Evolutionary conservation across 2,888 invertebrate genomes (phyloP).

Genomic region (Brenthis hecate): DNA sequence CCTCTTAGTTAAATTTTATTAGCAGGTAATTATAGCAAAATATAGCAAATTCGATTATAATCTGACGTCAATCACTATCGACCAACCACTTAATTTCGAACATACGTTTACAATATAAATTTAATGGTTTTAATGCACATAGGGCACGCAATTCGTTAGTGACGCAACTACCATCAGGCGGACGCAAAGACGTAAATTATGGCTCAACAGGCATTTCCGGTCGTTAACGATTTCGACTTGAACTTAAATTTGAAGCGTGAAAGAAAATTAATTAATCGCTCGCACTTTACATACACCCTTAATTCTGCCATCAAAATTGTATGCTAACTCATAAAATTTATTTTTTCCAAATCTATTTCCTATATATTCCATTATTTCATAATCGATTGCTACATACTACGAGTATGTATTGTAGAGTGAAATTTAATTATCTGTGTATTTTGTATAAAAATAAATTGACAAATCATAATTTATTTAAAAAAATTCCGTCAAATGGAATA

Average conservation of each 20-base stretch:
- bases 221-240: slow-evolving; percentile 72
- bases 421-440: too few relatives aligned
- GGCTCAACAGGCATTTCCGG: slow-evolving; percentile 78
- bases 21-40: slow-evolving; percentile 21
- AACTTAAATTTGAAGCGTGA: slow-evolving; percentile 74
- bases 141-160: slow-evolving; percentile 74
- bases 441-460: too few relatives aligned
- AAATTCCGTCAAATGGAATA: neutral
- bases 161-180: slow-evolving; percentile 69
- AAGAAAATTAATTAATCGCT: slow-evolving; percentile 76
- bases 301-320: neutral
- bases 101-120: slow-evolving; percentile 70
- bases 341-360: too few relatives aligned
- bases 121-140: slow-evolving; percentile 70
- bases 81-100: slow-evolving; percentile 77
- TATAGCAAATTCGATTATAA: slow-evolving; percentile 56
- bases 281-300: slow-evolving; percentile 13
- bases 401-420: too few relatives aligned
- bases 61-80: slow-evolving; percentile 68
- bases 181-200: slow-evolving; percentile 75
- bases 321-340: neutral
- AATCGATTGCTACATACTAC: too few relatives aligned
- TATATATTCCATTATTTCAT: too few relatives aligned
- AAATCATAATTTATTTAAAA: neutral
- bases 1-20: neutral